A percentile compares a stretch with the other conserved stretches of the same genome.
These are phyloP conservation scores for Poecilia velifera DNA, from an alignment of 2,797 vertebrate genomes.

Conservation along the genomic window DNA sequence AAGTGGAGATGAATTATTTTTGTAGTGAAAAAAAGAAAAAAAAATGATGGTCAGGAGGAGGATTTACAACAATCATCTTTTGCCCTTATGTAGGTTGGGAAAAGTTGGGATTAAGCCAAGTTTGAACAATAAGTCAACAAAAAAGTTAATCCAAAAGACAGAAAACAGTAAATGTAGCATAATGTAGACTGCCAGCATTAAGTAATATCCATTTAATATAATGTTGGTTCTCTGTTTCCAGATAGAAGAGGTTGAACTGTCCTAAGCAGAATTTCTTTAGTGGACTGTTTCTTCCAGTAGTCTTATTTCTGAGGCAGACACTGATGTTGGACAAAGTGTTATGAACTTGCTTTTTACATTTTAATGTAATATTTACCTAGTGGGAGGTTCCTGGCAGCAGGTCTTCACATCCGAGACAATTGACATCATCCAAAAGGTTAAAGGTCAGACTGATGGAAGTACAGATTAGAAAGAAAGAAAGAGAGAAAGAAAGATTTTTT, in stretches of 20 bases:
- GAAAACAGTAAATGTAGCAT: background rate
- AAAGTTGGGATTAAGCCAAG: slow-evolving; percentile 55
- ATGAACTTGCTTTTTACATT: no score
- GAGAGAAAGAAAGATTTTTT: no score
- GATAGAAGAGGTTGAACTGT: background rate
- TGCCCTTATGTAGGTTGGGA: slow-evolving; percentile 55
- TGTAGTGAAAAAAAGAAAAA: slow-evolving; percentile 42
- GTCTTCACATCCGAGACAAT: no score
- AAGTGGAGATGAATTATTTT: slow-evolving; percentile 71
- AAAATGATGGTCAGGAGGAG: slow-evolving; percentile 22
- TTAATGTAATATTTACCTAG: no score
- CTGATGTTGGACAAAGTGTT: background rate
- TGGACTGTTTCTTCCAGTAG: background rate
- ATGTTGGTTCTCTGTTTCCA: background rate
- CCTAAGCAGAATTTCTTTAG: background rate
- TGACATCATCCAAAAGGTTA: no score
- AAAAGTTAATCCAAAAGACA: background rate
- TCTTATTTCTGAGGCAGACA: background rate
- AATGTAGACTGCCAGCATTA: background rate
- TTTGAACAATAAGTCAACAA: slow-evolving; percentile 32
- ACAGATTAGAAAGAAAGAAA: no score
- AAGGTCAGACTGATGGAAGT: no score
- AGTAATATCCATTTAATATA: background rate
- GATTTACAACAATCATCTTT: slow-evolving; percentile 65
- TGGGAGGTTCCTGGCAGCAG: no score